These are phyloP conservation scores for Branchellion lobata DNA, from an alignment of 2,888 invertebrate genomes.

Conservation along the genomic window DNA sequence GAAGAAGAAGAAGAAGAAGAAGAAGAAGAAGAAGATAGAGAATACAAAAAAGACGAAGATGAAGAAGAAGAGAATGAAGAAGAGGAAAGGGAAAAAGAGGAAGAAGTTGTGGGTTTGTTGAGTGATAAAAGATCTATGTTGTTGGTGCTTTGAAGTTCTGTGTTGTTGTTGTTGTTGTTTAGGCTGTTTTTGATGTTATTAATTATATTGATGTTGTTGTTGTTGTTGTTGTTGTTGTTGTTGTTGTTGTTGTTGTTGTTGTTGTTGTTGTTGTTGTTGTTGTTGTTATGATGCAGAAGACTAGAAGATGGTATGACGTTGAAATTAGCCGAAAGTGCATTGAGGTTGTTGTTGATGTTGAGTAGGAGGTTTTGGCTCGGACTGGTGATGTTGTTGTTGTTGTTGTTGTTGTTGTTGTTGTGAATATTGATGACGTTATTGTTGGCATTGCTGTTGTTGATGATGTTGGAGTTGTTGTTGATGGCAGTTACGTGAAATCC, in stretches of 20 bases:
- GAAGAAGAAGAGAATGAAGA: too few species aligned
- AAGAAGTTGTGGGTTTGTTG: too few species aligned
- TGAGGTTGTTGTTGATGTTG: not conserved
- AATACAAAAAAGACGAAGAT: too few species aligned
- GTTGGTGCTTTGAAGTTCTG: not conserved
- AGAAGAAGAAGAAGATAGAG: too few species aligned
- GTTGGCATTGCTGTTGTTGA: too few species aligned
- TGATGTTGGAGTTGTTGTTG: too few species aligned
- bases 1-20: too few species aligned
- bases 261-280: not conserved
- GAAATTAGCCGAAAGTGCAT: not conserved
- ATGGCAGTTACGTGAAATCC: too few species aligned
- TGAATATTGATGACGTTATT: not conserved
- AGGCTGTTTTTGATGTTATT: too few species aligned
- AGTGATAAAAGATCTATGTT: too few species aligned
- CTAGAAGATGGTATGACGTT: not conserved
- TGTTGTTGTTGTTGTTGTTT: slow-evolving; percentile 3
- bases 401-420: not conserved
- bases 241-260: not conserved
- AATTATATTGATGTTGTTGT: not conserved
- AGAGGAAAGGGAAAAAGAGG: too few species aligned
- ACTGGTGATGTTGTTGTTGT: not conserved
- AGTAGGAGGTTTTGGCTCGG: not conserved
- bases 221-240: not conserved
- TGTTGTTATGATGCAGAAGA: not conserved